Percentiles rank a stretch among this genome's conserved stretches.
Conservation (phyloP, 1,140 invertebrate species). For the Nixonia krombeini region DNA sequence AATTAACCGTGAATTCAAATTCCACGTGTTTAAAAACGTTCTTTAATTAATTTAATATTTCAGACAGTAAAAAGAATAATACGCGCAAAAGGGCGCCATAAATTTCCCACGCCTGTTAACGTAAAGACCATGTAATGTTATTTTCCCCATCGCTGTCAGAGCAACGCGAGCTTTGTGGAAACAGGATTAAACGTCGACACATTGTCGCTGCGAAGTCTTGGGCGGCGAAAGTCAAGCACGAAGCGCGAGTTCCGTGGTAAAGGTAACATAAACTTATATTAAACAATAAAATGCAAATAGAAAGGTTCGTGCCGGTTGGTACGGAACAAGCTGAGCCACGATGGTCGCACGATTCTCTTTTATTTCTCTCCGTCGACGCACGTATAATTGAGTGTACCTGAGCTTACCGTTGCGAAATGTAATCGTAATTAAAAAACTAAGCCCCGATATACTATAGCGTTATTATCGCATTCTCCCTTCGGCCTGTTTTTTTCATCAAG, state of each 20-base stretch:
- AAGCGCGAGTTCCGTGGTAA: constrained; percentile 30
- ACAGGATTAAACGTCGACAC: constrained; percentile 33
- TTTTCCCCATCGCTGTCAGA: constrained; percentile 14
- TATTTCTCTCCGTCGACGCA: constrained; percentile 10
- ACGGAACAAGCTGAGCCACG: constrained; percentile 29
- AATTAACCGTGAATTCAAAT: too few species aligned
- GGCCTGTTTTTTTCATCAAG: too few species aligned
- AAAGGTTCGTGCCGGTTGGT: constrained; percentile 47
- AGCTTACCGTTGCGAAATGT: constrained; percentile 14
- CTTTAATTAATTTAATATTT: too few species aligned
- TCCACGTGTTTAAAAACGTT: too few species aligned
- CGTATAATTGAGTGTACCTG: constrained; percentile 29
- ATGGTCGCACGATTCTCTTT: constrained; percentile 29
- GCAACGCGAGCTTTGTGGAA: constrained; percentile 15
- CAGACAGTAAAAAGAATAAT: too few species aligned
- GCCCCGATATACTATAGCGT: constrained; percentile 5
- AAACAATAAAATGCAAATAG: constrained; percentile 67
- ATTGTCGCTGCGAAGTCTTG: constrained; percentile 34
- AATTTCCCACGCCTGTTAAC: neutral
- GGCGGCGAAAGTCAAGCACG: constrained; percentile 16
- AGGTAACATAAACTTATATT: constrained; percentile 62
- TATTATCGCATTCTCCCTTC: too few species aligned
- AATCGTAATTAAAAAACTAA: constrained; percentile 39
- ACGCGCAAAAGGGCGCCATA: too few species aligned
- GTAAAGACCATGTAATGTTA: constrained; percentile 7